Evolutionary conservation across 2,113 vertebrate genomes (phyloP), one percentile per base, ranked within the genome.

Genomic region (Macaca nemestrina): DNA sequence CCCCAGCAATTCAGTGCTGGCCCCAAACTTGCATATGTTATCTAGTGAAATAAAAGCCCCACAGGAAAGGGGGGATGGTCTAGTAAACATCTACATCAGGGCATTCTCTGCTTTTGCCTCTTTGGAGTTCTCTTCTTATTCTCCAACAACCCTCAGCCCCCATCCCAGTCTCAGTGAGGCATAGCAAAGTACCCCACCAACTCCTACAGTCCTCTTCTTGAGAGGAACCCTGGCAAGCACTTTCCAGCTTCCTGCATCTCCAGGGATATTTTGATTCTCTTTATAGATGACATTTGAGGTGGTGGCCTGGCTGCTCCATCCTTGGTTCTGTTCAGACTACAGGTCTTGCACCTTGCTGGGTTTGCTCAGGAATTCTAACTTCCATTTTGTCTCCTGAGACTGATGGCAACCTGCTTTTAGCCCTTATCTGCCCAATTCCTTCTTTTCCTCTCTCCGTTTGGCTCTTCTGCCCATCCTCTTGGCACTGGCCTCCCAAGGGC

Each of bases 141-240:
- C 17, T n/a, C 48, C 25, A 45, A 6, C 14, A 1, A 13, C 1
- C 10, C 4, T 45, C 20, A 27, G 23, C 2, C 1, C 9, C 50
- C 3, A 5, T 1, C 23, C n/a, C 12, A 20, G 20, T 55, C 76
- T 59, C 27, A 90, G 0, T 18, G 82, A 94, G n/a, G 22, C 30
- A 78, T 75, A 83, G 59, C 13, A 14, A 73, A 90, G 14, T 48
- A 30, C 20, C 35, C 20, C 7, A 25, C 3, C 6, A 2, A n/a
- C 11, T 50, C 85, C n/a, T 6, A 9, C 3, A 17, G 35, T 78
- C 32, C 30, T 64, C 30, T 64, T 25, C 22, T 22, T 6, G 25
- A 16, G 23, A 52, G 27, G 8, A 40, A 3, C 82, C 87, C 73
- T 89, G 78, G 30, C 57, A 67, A 57, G 83, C 6, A 32, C 48